A percentile compares a stretch with the other conserved stretches of the same genome.
Evolutionary conservation across 1,140 invertebrate species (phyloP).

Genomic region (Wiebesia pumilae): DNA sequence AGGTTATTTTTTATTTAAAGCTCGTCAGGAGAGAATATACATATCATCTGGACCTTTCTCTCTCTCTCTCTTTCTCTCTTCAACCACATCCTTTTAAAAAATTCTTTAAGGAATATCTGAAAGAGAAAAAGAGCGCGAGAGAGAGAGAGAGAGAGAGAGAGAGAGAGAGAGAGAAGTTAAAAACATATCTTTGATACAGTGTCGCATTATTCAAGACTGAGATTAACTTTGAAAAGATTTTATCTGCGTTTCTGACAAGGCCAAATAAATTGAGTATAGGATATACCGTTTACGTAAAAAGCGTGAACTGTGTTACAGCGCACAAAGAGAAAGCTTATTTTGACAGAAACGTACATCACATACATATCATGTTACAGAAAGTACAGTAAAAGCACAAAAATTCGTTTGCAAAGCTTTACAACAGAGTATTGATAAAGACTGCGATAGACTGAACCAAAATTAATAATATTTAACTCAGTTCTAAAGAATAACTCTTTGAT

Average conservation of each 20-base stretch:
- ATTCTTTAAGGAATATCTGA: constrained; percentile 22
- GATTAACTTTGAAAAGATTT: constrained; percentile 3
- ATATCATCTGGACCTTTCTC: constrained; percentile 35
- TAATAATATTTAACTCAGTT: too few relatives aligned
- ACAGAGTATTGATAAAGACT: too few relatives aligned
- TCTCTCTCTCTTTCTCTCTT: background rate
- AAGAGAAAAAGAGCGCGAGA: too few relatives aligned
- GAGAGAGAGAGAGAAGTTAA: constrained; percentile 10
- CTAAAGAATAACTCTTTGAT: too few relatives aligned
- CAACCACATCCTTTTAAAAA: constrained; percentile 26
- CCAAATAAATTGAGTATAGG: background rate
- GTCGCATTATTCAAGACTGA: background rate
- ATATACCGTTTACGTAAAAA: background rate
- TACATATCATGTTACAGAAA: too few relatives aligned
- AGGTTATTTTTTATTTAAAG: constrained; percentile 28
- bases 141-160: too few relatives aligned
- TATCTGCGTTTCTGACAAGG: background rate
- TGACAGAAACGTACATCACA: background rate
- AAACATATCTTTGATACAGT: background rate
- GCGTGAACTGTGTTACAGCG: background rate
- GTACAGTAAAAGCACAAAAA: too few relatives aligned
- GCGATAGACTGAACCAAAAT: too few relatives aligned
- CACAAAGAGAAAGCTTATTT: background rate
- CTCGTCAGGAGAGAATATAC: constrained; percentile 12
- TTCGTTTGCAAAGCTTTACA: too few relatives aligned